phyloP scores from a whole-genome alignment of 2,888 invertebrate species.

The Digitonthophagus gazella region DNA sequence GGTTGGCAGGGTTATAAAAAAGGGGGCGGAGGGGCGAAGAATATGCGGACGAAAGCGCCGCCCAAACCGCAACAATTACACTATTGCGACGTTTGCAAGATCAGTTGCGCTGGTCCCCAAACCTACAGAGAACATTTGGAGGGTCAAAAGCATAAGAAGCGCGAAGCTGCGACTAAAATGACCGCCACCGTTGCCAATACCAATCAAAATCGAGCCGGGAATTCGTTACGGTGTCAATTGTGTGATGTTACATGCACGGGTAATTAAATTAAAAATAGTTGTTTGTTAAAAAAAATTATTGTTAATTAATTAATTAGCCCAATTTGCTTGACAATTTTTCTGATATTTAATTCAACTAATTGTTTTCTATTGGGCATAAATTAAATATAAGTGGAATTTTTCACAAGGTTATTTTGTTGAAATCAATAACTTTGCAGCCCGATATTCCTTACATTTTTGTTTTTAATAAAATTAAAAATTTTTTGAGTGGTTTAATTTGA shows the following conservation, averaged over 20 bases:
- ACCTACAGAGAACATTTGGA: constrained; percentile 96
- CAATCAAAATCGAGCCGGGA: constrained; percentile 62
- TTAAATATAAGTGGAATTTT: not conserved
- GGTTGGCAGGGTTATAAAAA: constrained; percentile 65
- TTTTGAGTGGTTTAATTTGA: no score
- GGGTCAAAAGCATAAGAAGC: constrained; percentile 98
- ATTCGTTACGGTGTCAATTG: constrained; percentile 87
- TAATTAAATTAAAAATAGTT: constrained; percentile 28
- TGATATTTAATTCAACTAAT: constrained; percentile 6
- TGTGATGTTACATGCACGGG: constrained; percentile 99
- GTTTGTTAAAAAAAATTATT: constrained; percentile 11
- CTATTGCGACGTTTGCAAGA: constrained; percentile 99
- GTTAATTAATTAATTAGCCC: not conserved
- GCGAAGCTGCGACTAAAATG: constrained; percentile 83
- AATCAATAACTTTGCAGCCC: not conserved
- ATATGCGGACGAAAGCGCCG: constrained; percentile 72
- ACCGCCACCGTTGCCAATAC: constrained; percentile 64
- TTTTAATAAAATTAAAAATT: no score
- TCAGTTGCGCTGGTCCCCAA: constrained; percentile 58
- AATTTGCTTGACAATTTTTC: constrained; percentile 18
- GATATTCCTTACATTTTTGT: constrained; percentile 6
- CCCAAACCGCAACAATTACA: constrained; percentile 92
- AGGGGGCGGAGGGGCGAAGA: constrained; percentile 56
- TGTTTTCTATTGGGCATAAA: constrained; percentile 12
- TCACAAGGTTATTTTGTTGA: not conserved